These are phyloP conservation scores for Laodelphax striatellus DNA, from an alignment of 1,140 invertebrate species.

Conservation along the genomic window DNA sequence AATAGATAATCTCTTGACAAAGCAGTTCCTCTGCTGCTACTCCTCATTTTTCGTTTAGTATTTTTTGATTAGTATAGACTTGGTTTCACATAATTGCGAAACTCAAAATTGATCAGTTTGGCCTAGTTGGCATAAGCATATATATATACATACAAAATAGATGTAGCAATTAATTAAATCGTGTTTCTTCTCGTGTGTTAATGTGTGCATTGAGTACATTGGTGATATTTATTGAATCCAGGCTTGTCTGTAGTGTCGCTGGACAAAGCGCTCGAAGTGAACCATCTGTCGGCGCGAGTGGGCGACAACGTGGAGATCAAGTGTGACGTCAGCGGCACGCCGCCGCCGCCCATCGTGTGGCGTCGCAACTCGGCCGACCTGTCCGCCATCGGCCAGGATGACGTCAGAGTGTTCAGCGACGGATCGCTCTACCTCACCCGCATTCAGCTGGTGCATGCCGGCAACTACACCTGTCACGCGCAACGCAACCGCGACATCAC, in stretches of 20 bases:
- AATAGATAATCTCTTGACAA: no score
- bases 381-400: conserved; percentile 46
- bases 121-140: no score
- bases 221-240: conserved; percentile 27
- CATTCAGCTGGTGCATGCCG: conserved; percentile 62
- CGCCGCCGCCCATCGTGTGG: conserved; percentile 61
- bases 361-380: conserved; percentile 54
- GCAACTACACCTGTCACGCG: conserved; percentile 72
- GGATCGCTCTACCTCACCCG: conserved; percentile 64
- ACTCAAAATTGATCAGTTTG: no score
- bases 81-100: no score
- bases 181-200: no score
- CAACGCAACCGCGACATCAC: conserved; percentile 59
- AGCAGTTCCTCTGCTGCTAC: no score
- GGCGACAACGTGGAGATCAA: conserved; percentile 72
- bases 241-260: conserved; percentile 59
- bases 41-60: no score
- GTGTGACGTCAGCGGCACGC: conserved; percentile 60
- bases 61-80: no score
- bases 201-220: neutral
- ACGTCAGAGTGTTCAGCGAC: conserved; percentile 55
- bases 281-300: conserved; percentile 52
- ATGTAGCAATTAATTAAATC: no score
- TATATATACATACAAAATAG: no score
- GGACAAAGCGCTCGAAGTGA: conserved; percentile 60